Evolutionary conservation across 2,797 vertebrate genomes (phyloP), one percentile per base, ranked within the genome.

Genomic region (Leptodactylus fallax): DNA sequence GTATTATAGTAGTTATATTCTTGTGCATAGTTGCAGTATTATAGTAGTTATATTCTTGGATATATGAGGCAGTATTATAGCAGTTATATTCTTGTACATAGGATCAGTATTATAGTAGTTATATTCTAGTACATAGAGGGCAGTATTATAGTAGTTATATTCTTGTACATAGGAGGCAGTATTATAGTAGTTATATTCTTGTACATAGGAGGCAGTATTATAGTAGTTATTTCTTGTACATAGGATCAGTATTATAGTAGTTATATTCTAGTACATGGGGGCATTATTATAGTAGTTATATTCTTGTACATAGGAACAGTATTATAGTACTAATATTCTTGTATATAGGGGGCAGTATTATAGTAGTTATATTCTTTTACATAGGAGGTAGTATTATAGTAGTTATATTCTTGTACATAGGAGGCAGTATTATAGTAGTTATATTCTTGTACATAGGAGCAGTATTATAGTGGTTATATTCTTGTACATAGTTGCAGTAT

Each of bases 1-100:
- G 63, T 25, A 67, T 67, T 67, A 67, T 67, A 67, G 63, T 67
- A 67, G 63, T 67, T 67, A 67, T 67, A 67, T 25, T 67, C 63
- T 25, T 67, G 23, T 67, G 25, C 23, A 67, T 67, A 25, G 63
- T n/a, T 2, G 23, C 63, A 67, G n/a, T 67, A 67, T 67, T 67
- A 67, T 67, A 67, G 63, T 25, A 67, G 63, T 67, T 67, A 67
- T 67, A 67, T 25, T 67, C 10, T 25, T 67, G 63, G 25, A 67
- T 9, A 25, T 67, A 25, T n/a, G 23, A 7, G 23, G 23, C 63
- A 67, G 63, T 67, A 67, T 51, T 51, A 51, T 51, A 51, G 49
- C 10, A 51, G 49, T 51, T 51, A 51, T 51, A 51, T 51, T 51
- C 49, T 51, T 51, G 49, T 51, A 51, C 49, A 51, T 51, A 51